Evolutionary conservation across 30 jellyfish, hydroid and myxozoan genomes (phyloP).

Genomic region (Nemopilema nomurai): DNA sequence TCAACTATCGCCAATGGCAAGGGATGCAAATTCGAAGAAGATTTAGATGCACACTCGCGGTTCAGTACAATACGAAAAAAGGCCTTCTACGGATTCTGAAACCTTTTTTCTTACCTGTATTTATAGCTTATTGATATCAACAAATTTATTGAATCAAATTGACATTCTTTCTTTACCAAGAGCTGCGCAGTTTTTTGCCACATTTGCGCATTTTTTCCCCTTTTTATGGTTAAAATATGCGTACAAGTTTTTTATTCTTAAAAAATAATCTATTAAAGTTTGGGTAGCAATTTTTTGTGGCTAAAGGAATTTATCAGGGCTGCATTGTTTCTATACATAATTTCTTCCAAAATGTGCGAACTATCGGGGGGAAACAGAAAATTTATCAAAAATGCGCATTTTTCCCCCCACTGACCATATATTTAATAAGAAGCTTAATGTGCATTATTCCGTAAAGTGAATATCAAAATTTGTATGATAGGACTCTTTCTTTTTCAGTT

Average conservation of each 20-base stretch:
- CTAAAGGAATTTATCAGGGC: too few species aligned
- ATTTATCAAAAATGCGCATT: too few species aligned
- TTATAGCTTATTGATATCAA: background rate
- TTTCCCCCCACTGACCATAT: too few species aligned
- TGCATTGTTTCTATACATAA: too few species aligned
- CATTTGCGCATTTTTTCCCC: background rate
- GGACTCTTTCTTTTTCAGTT: too few species aligned
- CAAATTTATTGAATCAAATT: background rate
- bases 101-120: background rate
- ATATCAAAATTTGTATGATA: too few species aligned
- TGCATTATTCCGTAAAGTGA: too few species aligned
- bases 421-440: too few species aligned
- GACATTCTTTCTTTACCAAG: background rate
- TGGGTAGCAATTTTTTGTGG: background rate
- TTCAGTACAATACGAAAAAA: background rate
- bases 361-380: background rate
- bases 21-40: background rate
- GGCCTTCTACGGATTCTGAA: background rate
- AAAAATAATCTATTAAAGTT: background rate
- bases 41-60: background rate
- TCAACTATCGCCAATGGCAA: background rate
- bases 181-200: background rate
- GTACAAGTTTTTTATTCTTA: background rate
- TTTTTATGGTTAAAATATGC: background rate
- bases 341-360: background rate